These are phyloP conservation scores for Sisor rabdophorus DNA, from an alignment of 2,113 vertebrate species.

Conservation along the genomic window DNA sequence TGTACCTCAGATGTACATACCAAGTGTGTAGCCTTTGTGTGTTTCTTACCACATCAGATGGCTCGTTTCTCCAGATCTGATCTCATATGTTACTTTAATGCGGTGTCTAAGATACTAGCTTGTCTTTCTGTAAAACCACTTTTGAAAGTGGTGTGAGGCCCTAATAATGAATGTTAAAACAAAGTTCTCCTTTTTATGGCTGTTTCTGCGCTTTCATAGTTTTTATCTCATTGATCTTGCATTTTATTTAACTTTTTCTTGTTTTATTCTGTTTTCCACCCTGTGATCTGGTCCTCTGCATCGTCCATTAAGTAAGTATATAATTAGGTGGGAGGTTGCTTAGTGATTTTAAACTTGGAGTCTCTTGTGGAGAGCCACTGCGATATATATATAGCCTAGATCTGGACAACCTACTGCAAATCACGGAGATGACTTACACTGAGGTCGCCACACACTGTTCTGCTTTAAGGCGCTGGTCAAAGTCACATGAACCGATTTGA, in stretches of 20 bases:
- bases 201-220: neutral
- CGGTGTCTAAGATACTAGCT: constrained; percentile 13
- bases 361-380: constrained; percentile 50
- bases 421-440: constrained; percentile 45
- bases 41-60: constrained; percentile 35
- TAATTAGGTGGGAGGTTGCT: constrained; percentile 51
- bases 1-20: constrained; percentile 3
- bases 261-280: neutral
- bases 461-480: constrained; percentile 35
- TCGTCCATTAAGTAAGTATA: constrained; percentile 13
- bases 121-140: neutral
- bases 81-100: constrained; percentile 4
- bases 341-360: constrained; percentile 50
- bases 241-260: neutral
- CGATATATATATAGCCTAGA: constrained; percentile 55
- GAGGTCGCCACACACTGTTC: constrained; percentile 31
- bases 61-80: constrained; percentile 1
- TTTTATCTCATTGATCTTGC: neutral
- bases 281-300: neutral
- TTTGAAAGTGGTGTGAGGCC: neutral
- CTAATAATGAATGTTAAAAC: neutral
- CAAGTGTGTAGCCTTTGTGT: neutral
- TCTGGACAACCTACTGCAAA: constrained; percentile 47
- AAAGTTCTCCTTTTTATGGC: neutral
- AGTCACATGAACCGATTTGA: constrained; percentile 35